phyloP scores from a whole-genome alignment of 2,797 vertebrate species.

The Onychomys arenicola region DNA sequence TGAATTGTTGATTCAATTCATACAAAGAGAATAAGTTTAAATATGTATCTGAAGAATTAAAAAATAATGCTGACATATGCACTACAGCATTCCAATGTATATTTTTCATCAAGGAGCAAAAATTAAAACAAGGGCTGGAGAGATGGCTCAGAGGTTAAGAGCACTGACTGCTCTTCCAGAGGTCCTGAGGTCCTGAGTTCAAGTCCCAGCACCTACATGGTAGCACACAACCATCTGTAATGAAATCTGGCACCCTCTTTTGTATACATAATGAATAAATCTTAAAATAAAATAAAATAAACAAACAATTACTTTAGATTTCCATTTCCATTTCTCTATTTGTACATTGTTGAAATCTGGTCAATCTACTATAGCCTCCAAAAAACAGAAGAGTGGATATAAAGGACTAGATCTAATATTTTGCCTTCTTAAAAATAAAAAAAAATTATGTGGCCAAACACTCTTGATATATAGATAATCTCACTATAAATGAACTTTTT shows the following conservation, averaged over 20 bases:
- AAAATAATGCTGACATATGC: background rate
- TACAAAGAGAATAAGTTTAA: background rate
- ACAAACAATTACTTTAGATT: background rate
- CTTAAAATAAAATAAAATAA: background rate
- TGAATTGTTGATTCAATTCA: slow-evolving; percentile 26
- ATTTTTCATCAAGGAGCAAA: background rate
- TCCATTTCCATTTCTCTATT: background rate
- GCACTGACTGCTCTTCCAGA: too few relatives aligned
- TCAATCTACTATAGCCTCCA: background rate
- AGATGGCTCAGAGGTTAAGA: too few relatives aligned
- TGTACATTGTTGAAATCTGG: background rate
- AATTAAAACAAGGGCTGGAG: too few relatives aligned
- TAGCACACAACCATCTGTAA: too few relatives aligned
- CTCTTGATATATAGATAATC: background rate
- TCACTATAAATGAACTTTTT: background rate
- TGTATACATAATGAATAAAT: too few relatives aligned
- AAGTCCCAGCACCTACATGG: too few relatives aligned
- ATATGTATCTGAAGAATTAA: background rate
- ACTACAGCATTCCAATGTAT: background rate
- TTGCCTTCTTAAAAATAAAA: background rate
- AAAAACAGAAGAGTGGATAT: background rate
- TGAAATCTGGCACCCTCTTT: too few relatives aligned
- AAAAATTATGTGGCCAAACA: background rate
- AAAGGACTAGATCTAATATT: background rate
- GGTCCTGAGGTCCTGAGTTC: too few relatives aligned